Conservation (phyloP, 1,140 invertebrate genomes). For the Drosophila micromelanica region DNA sequence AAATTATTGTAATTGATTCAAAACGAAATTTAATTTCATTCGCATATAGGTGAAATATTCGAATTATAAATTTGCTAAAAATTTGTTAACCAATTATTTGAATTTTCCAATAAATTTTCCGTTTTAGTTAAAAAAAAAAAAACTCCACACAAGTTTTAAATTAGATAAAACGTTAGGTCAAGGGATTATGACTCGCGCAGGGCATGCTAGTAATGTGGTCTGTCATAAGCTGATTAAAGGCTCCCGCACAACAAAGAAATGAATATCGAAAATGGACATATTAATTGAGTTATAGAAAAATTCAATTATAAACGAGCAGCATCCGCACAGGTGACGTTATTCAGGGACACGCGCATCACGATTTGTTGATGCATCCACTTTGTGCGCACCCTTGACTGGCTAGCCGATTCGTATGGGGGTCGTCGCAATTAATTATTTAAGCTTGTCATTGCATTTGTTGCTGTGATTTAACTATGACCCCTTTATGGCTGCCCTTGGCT, state of each 20-base stretch:
- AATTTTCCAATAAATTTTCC: no score
- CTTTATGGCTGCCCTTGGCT: slow-evolving; percentile 67
- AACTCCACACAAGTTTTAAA: no score
- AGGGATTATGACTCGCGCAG: no score
- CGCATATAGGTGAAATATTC: no score
- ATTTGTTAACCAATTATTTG: no score
- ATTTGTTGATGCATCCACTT: slow-evolving; percentile 22
- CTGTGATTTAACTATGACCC: slow-evolving; percentile 57
- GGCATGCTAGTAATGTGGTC: background rate
- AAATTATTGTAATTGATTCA: no score
- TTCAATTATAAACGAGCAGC: slow-evolving; percentile 30
- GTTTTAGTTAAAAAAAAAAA: no score
- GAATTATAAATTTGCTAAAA: no score
- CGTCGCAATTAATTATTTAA: slow-evolving; percentile 71
- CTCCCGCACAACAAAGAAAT: background rate
- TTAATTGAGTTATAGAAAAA: slow-evolving; percentile 18
- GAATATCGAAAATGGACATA: slow-evolving; percentile 22
- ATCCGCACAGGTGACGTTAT: slow-evolving; percentile 33
- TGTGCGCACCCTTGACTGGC: slow-evolving; percentile 35
- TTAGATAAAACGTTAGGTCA: no score
- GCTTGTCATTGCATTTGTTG: slow-evolving; percentile 62
- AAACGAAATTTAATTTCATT: no score
- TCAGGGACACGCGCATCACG: slow-evolving; percentile 36
- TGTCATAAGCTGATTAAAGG: background rate
- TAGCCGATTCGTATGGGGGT: slow-evolving; percentile 34